A percentile compares a stretch with the other conserved stretches of the same genome.
phyloP scores from a whole-genome alignment of 2,888 invertebrate species.

The Lordiphosa andalusiaca region DNA sequence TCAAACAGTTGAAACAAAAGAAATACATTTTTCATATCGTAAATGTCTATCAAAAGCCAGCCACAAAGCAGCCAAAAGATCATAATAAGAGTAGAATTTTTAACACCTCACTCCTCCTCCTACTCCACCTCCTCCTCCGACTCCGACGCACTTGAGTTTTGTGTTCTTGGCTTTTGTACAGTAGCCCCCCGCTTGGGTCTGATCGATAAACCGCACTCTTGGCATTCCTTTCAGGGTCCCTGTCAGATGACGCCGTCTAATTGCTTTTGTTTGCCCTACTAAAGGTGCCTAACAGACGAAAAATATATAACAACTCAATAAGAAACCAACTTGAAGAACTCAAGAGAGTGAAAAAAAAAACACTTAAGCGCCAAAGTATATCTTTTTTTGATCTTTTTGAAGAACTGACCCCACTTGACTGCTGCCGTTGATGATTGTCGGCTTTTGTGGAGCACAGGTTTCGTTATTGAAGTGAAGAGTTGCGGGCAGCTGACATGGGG shows the following conservation, averaged over 20 bases:
- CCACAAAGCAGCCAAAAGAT: conserved; percentile 30
- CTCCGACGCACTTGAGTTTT: conserved; percentile 30
- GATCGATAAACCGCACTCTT: conserved; percentile 31
- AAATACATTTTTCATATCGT: conserved; percentile 54
- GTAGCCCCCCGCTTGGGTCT: conserved; percentile 59
- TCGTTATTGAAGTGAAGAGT: too few species aligned
- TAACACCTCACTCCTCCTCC: conserved; percentile 67
- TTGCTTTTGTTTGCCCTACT: conserved; percentile 74
- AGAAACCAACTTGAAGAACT: conserved; percentile 34
- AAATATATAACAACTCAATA: conserved; percentile 67
- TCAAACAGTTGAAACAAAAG: conserved; percentile 67
- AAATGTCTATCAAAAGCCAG: conserved; percentile 62
- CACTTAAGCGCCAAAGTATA: conserved; percentile 70
- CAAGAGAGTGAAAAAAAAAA: conserved; percentile 33
- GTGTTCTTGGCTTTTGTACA: conserved; percentile 48
- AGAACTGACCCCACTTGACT: conserved; percentile 70
- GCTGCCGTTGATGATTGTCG: conserved; percentile 41
- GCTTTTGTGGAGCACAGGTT: conserved; percentile 31
- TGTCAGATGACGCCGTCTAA: conserved; percentile 70
- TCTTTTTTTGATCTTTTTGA: conserved; percentile 61
- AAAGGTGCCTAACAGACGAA: conserved; percentile 59
- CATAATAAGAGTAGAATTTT: conserved; percentile 73
- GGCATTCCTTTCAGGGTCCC: conserved; percentile 38
- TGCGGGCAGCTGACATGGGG: too few species aligned
- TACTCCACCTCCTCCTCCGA: conserved; percentile 39